A percentile compares a stretch with the other conserved stretches of the same genome.
These are phyloP conservation scores for Austrofundulus limnaeus DNA, from an alignment of 2,113 vertebrate genomes.

Conservation along the genomic window DNA sequence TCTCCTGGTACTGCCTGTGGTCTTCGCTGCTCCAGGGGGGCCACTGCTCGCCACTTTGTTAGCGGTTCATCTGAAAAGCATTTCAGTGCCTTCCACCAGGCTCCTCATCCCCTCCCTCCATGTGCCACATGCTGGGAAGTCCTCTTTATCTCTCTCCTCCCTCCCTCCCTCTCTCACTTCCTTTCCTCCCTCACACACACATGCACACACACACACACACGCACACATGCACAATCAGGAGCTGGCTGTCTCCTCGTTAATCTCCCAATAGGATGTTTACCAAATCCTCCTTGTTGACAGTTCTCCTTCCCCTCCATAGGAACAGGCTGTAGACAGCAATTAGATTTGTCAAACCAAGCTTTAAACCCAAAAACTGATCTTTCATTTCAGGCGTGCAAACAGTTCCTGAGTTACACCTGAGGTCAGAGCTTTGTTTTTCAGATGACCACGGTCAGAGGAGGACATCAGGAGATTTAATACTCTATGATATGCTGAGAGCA, in stretches of 20 bases:
- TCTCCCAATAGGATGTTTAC: constrained; percentile 68
- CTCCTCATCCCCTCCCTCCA: constrained; percentile 47
- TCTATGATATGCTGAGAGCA: constrained; percentile 56
- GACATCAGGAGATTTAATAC: constrained; percentile 62
- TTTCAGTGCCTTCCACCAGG: constrained; percentile 61
- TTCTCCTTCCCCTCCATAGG: constrained; percentile 18
- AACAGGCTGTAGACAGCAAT: background rate
- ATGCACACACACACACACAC: no score
- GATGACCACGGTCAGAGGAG: constrained; percentile 56
- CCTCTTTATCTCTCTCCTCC: constrained; percentile 18
- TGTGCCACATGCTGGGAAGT: constrained; percentile 53
- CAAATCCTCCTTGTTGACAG: constrained; percentile 66
- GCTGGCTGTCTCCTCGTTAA: constrained; percentile 54
- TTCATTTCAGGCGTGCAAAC: constrained; percentile 33
- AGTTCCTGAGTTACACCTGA: constrained; percentile 74
- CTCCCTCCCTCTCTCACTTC: constrained; percentile 14
- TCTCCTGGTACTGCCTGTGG: constrained; percentile 40
- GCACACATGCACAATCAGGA: constrained; percentile 16
- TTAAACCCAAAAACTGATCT: background rate
- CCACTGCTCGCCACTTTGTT: constrained; percentile 60
- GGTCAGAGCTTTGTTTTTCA: constrained; percentile 49
- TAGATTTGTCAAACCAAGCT: constrained; percentile 22
- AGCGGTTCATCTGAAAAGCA: constrained; percentile 74
- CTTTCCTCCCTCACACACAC: background rate
- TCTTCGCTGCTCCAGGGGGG: constrained; percentile 48